A percentile compares a stretch with the other conserved stretches of the same genome.
Evolutionary conservation across 2,888 invertebrate genomes (phyloP).

Genomic region (Trichacis sp.): DNA sequence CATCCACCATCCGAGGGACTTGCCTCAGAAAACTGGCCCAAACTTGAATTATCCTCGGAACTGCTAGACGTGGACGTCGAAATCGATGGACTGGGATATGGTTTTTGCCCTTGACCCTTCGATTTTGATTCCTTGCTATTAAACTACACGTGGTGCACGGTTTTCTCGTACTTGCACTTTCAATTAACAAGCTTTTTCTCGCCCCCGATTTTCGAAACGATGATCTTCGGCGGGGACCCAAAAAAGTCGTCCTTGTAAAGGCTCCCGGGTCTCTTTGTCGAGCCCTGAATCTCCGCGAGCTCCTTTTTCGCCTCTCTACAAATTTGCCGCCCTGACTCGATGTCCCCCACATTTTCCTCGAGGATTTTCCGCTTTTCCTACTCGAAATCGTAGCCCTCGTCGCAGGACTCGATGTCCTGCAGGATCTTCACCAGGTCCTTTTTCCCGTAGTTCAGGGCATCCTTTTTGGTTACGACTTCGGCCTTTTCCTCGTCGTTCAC

Average conservation of each 20-base stretch:
- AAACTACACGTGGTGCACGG: slow-evolving; percentile 62
- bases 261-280: slow-evolving; percentile 47
- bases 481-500: not conserved
- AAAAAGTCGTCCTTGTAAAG: slow-evolving; percentile 50
- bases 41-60: slow-evolving; percentile 75
- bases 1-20: slow-evolving; percentile 89
- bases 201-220: slow-evolving; percentile 46
- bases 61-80: slow-evolving; percentile 68
- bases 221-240: slow-evolving; percentile 43
- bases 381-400: slow-evolving; percentile 40
- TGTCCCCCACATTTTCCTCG: slow-evolving; percentile 25
- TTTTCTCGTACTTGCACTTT: slow-evolving; percentile 52
- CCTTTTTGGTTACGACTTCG: slow-evolving; percentile 14
- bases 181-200: slow-evolving; percentile 54
- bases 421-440: slow-evolving; percentile 38
- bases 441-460: slow-evolving; percentile 12
- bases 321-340: slow-evolving; percentile 48
- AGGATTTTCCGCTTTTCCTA: slow-evolving; percentile 34
- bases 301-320: slow-evolving; percentile 54
- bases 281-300: slow-evolving; percentile 47
- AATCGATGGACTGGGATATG: slow-evolving; percentile 61
- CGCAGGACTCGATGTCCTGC: slow-evolving; percentile 28
- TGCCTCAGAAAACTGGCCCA: slow-evolving; percentile 76
- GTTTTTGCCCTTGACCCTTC: slow-evolving; percentile 32
- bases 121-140: slow-evolving; percentile 50